Conservation (phyloP, 1,140 invertebrate species). For the Acromyrmex charruanus region DNA sequence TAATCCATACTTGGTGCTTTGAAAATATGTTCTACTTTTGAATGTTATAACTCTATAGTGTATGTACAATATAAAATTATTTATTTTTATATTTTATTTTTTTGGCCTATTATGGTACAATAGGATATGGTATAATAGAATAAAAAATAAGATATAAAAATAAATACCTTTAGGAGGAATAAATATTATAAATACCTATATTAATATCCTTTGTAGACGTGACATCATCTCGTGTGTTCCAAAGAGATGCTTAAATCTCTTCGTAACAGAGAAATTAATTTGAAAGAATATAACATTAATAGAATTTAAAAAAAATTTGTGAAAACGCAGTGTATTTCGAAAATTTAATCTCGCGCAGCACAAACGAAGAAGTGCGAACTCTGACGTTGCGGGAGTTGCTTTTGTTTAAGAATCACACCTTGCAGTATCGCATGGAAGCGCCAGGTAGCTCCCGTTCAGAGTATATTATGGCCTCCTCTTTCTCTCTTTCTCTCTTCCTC, state of each 20-base stretch:
- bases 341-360: background rate
- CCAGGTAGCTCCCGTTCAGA: constrained; percentile 64
- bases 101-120: no score
- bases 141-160: background rate
- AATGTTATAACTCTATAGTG: no score
- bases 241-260: background rate
- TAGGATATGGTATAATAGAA: background rate
- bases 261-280: background rate
- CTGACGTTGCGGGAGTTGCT: constrained; percentile 54
- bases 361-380: constrained; percentile 50
- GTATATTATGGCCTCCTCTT: constrained; percentile 72
- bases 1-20: constrained; percentile 60
- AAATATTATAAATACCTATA: background rate
- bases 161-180: no score
- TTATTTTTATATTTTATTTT: no score
- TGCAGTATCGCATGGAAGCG: constrained; percentile 54
- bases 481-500: constrained; percentile 6
- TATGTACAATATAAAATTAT: no score
- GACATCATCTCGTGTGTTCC: background rate
- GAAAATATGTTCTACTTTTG: no score
- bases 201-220: no score
- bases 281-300: background rate
- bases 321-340: background rate
- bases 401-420: constrained; percentile 77
- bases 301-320: background rate